These are phyloP conservation scores for Anthophora plumipes DNA, from an alignment of 2,888 invertebrate genomes.

Conservation along the genomic window DNA sequence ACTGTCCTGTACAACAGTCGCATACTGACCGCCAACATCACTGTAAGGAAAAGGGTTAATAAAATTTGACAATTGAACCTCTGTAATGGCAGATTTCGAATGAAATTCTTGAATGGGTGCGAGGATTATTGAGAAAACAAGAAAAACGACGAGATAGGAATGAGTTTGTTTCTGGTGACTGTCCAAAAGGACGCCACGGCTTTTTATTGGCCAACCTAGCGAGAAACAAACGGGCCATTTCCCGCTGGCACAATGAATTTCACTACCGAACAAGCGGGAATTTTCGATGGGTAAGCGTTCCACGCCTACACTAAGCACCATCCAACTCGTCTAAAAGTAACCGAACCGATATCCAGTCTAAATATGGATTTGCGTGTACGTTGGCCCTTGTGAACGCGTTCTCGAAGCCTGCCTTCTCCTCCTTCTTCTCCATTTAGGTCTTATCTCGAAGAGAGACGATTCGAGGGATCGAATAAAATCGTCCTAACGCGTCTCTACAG, in stretches of 20 bases:
- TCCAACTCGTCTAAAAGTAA: slow-evolving; percentile 56
- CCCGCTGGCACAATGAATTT: slow-evolving; percentile 24
- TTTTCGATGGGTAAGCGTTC: slow-evolving; percentile 31
- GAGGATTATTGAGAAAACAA: neutral
- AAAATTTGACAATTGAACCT: too few species aligned
- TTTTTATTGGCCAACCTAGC: slow-evolving; percentile 2
- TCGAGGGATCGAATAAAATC: slow-evolving; percentile 15
- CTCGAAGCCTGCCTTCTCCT: neutral
- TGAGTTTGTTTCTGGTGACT: neutral
- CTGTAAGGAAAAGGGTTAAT: too few species aligned
- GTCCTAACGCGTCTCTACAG: neutral
- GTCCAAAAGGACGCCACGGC: slow-evolving; percentile 1
- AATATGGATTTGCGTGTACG: slow-evolving; percentile 58
- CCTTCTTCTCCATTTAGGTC: neutral
- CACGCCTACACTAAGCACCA: slow-evolving; percentile 41
- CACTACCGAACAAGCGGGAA: slow-evolving; percentile 27
- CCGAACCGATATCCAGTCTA: slow-evolving; percentile 51
- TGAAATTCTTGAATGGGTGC: neutral
- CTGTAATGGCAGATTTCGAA: neutral
- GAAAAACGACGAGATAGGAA: neutral
- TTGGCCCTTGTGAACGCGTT: slow-evolving; percentile 33
- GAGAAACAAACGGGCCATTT: slow-evolving; percentile 4
- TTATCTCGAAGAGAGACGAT: slow-evolving; percentile 14
- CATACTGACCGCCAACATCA: too few species aligned
- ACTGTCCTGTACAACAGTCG: too few species aligned